Percentiles rank a stretch among this genome's conserved stretches.
Evolutionary conservation across 2,113 vertebrate genomes (phyloP).

Genomic region (Anseranas semipalmata): DNA sequence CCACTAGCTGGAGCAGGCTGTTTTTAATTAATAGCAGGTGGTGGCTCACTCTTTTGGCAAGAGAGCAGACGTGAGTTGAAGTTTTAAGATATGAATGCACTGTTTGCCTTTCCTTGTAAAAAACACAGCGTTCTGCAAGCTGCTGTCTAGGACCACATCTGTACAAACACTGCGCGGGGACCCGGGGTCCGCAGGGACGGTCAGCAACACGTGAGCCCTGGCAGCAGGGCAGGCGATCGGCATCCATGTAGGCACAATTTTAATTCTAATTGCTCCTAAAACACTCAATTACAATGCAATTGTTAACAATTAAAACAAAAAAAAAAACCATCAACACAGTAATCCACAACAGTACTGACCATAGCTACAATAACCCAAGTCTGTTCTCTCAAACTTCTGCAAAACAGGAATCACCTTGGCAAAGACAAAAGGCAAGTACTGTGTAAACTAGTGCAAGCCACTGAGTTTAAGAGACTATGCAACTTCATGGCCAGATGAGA

Average conservation of each 20-base stretch:
- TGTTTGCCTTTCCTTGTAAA: neutral
- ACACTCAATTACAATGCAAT: neutral
- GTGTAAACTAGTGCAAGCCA: neutral
- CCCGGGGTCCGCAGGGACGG: too few species aligned
- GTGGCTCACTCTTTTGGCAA: neutral
- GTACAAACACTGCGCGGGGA: rapidly evolving
- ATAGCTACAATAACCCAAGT: neutral
- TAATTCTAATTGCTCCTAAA: too few species aligned
- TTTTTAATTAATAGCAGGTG: constrained; percentile 9
- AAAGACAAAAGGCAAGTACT: neutral
- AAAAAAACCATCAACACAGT: neutral
- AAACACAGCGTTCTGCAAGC: neutral
- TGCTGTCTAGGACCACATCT: neutral
- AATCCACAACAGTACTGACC: neutral
- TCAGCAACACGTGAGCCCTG: rapidly evolving
- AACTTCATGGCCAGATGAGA: neutral
- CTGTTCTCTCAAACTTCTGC: neutral
- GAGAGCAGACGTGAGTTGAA: neutral
- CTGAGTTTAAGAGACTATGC: neutral
- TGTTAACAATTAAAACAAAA: neutral
- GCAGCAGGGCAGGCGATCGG: neutral
- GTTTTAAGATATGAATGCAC: neutral
- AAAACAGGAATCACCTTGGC: neutral
- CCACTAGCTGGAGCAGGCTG: neutral
- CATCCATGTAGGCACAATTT: too few species aligned